phyloP scores from a whole-genome alignment of 1,140 invertebrate species.

The Habropoda laboriosa region DNA sequence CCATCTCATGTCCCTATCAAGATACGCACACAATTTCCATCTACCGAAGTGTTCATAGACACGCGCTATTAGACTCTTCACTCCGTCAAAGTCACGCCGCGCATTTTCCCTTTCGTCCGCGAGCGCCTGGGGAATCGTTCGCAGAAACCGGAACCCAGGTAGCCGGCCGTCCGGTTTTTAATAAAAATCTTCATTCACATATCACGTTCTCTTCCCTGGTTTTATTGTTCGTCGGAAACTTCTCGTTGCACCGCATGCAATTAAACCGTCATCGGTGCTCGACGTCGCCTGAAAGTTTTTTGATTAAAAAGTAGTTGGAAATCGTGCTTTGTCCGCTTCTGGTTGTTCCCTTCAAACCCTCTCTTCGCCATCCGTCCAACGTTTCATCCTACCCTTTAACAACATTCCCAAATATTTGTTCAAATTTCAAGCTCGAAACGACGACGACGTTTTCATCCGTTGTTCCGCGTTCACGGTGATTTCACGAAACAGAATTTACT shows the following conservation, averaged over 20 bases:
- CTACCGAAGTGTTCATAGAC: too few species aligned
- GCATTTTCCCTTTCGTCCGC: background rate
- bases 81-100: background rate
- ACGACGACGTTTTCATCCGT: background rate
- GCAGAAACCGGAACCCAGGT: too few species aligned
- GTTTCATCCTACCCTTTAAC: background rate
- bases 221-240: slow-evolving; percentile 20
- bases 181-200: slow-evolving; percentile 34
- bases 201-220: slow-evolving; percentile 4
- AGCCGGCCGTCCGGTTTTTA: slow-evolving; percentile 16
- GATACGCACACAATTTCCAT: too few species aligned
- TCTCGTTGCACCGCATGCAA: slow-evolving; percentile 1
- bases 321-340: slow-evolving; percentile 7
- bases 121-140: background rate
- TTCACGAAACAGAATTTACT: too few species aligned
- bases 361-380: background rate
- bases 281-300: slow-evolving; percentile 25
- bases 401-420: slow-evolving; percentile 9
- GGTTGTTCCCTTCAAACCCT: too few species aligned
- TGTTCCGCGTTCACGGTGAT: too few species aligned
- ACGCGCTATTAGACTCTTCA: background rate
- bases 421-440: background rate
- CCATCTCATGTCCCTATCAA: too few species aligned
- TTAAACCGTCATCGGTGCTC: slow-evolving; percentile 27
- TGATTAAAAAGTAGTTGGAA: slow-evolving; percentile 24